Evolutionary conservation across 2,797 vertebrate species (phyloP).

Genomic region (Cirrhinus molitorella): DNA sequence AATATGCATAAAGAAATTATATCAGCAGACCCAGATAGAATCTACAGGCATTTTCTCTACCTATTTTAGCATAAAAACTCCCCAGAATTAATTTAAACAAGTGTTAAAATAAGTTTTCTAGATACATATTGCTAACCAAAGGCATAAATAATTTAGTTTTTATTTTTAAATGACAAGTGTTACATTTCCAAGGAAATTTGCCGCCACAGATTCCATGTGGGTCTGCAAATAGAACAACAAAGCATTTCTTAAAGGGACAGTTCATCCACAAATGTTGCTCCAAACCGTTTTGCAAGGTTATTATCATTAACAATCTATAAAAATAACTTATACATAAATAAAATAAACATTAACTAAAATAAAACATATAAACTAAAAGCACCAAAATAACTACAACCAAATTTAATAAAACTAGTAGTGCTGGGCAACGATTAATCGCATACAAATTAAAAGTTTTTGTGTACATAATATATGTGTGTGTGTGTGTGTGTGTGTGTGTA

Average conservation of each 20-base stretch:
- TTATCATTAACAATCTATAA: neutral
- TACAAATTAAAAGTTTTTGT: no score
- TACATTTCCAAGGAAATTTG: neutral
- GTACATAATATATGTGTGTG: no score
- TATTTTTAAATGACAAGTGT: neutral
- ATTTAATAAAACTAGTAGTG: neutral
- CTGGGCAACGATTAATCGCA: no score
- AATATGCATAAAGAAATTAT: neutral
- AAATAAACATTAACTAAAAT: neutral
- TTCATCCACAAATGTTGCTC: neutral
- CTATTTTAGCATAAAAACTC: neutral
- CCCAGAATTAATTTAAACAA: neutral
- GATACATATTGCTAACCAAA: neutral
- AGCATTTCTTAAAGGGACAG: constrained; percentile 10
- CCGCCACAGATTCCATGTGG: neutral
- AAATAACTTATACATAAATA: neutral
- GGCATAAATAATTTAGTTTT: neutral
- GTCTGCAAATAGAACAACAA: neutral
- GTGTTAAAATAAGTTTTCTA: neutral
- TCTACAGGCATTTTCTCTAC: neutral
- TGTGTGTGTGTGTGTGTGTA: no score
- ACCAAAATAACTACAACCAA: neutral
- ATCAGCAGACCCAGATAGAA: neutral
- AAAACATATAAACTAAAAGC: neutral
- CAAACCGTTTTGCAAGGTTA: neutral